Conservation (phyloP, 2,113 vertebrate genomes). For the Lepisosteus osseus region DNA sequence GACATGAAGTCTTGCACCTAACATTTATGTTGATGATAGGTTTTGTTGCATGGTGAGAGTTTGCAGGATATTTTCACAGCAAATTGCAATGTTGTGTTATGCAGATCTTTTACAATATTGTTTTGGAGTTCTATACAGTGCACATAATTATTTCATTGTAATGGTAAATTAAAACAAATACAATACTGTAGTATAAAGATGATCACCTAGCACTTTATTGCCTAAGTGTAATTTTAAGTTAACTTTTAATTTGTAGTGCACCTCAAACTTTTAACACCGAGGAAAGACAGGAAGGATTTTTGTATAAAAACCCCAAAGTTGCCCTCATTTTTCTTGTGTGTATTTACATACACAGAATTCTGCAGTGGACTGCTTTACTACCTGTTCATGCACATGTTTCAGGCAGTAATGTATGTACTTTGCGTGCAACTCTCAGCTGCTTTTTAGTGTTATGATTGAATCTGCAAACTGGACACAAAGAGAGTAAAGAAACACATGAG, state of each 20-base stretch:
- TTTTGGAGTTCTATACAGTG: constrained; percentile 4
- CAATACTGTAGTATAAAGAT: constrained; percentile 15
- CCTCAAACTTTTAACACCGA: constrained; percentile 18
- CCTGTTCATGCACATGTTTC: too few species aligned
- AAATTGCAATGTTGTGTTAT: neutral
- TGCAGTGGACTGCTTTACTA: too few species aligned
- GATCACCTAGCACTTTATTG: constrained; percentile 25
- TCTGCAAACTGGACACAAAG: too few species aligned
- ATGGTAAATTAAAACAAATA: constrained; percentile 9
- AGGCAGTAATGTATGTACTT: too few species aligned
- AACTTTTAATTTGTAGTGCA: constrained; percentile 7
- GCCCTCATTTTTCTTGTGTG: too few species aligned
- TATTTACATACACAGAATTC: too few species aligned
- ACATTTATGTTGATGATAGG: neutral
- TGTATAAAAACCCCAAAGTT: neutral
- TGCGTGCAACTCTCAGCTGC: too few species aligned
- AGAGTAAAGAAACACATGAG: too few species aligned
- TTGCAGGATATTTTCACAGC: constrained; percentile 6
- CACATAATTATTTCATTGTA: neutral
- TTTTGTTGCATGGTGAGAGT: neutral
- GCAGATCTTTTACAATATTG: neutral
- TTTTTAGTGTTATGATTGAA: too few species aligned
- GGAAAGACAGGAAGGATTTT: neutral
- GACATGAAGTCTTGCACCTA: neutral
- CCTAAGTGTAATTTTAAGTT: constrained; percentile 12